phyloP scores from a whole-genome alignment of 2,797 vertebrate genomes.

The Hippocampus kuda region DNA sequence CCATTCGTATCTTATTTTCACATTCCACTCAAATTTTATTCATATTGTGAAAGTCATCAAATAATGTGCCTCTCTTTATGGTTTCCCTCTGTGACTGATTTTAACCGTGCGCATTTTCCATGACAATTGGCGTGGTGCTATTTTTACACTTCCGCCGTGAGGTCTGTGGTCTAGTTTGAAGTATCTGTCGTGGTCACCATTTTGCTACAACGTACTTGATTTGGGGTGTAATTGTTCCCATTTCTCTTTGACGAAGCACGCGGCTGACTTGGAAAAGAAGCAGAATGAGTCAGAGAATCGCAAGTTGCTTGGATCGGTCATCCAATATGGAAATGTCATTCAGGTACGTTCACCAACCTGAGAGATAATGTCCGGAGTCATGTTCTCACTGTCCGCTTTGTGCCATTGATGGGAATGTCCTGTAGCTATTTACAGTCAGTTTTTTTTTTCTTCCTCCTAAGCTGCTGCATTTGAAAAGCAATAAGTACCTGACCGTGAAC shows the following conservation, averaged over 20 bases:
- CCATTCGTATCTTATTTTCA: too few relatives aligned
- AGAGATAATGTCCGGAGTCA: constrained; percentile 17
- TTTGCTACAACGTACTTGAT: too few relatives aligned
- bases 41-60: too few relatives aligned
- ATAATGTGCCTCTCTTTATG: too few relatives aligned
- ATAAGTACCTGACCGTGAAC: constrained; percentile 97
- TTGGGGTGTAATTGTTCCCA: too few relatives aligned
- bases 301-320: constrained; percentile 87
- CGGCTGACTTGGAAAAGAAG: constrained; percentile 95
- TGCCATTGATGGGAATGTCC: background rate
- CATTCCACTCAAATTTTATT: too few relatives aligned
- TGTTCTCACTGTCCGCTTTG: constrained; percentile 15
- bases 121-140: too few relatives aligned
- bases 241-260: constrained; percentile 71
- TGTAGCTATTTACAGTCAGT: background rate
- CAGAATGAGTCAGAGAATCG: constrained; percentile 97
- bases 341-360: constrained; percentile 67
- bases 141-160: too few relatives aligned
- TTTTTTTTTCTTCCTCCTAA: constrained; percentile 42
- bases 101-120: too few relatives aligned
- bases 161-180: too few relatives aligned
- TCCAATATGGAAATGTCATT: constrained; percentile 95
- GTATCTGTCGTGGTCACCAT: too few relatives aligned
- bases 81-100: too few relatives aligned
- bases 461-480: constrained; percentile 96